phyloP scores from a whole-genome alignment of 2,888 invertebrate genomes.

The Agrochola lota region DNA sequence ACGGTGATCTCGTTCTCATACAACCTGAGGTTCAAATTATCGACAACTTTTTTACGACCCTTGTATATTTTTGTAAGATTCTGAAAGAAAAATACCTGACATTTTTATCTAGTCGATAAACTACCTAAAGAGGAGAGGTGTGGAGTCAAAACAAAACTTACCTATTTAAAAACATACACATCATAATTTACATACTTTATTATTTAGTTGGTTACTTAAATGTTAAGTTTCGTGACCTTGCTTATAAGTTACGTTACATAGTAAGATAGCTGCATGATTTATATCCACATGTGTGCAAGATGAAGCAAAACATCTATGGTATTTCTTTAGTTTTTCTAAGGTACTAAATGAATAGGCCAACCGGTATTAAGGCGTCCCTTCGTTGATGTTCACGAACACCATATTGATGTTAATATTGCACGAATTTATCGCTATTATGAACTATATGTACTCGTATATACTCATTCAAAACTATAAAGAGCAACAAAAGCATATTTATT shows the following conservation, averaged over 20 bases:
- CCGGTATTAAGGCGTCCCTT: conserved; percentile 14
- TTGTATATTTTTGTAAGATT: conserved; percentile 92
- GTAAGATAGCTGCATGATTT: background rate
- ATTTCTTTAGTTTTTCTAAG: conserved; percentile 21
- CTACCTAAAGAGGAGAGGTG: background rate
- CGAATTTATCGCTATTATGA: conserved; percentile 25
- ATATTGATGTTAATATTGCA: conserved; percentile 26
- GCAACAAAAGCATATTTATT: too few species aligned
- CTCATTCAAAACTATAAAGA: too few species aligned
- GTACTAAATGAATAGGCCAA: conserved; percentile 25
- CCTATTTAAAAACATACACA: background rate
- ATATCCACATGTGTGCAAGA: background rate
- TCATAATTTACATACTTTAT: background rate
- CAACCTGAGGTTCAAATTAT: conserved; percentile 94
- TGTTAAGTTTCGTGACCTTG: background rate
- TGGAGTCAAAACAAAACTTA: background rate
- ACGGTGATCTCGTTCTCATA: conserved; percentile 97
- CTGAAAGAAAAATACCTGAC: conserved; percentile 78
- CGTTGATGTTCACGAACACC: conserved; percentile 8
- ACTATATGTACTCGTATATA: too few species aligned
- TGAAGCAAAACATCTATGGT: conserved; percentile 8
- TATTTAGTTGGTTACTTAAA: background rate
- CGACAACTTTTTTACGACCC: conserved; percentile 91
- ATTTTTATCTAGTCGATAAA: background rate
- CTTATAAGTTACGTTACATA: background rate